Evolutionary conservation across 2,797 vertebrate species (phyloP).

Genomic region (Novumbra hubbsi): DNA sequence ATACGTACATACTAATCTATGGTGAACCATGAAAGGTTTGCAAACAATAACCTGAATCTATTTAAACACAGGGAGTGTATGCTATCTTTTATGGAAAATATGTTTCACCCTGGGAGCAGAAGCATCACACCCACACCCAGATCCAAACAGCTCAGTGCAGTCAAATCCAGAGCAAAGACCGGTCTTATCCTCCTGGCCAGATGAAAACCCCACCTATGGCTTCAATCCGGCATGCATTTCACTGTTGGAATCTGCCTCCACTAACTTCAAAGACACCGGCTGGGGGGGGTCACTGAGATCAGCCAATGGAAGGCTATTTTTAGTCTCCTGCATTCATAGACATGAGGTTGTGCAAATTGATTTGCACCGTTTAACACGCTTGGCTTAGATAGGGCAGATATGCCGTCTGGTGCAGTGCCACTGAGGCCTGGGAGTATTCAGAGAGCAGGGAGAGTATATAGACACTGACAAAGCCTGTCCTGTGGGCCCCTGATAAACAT

Average conservation of each 20-base stretch:
- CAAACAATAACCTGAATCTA: neutral
- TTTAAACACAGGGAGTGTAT: neutral
- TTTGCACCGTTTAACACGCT: conserved; percentile 15
- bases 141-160: neutral
- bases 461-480: conserved; percentile 34
- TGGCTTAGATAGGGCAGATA: conserved; percentile 19
- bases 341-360: conserved; percentile 4
- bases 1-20: no score
- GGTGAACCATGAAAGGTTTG: neutral
- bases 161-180: neutral
- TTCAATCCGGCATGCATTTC: conserved; percentile 10
- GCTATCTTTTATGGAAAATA: neutral
- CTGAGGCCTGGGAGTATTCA: conserved; percentile 11
- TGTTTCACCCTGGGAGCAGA: neutral
- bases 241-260: conserved; percentile 4
- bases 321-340: conserved; percentile 9
- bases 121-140: neutral
- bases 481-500: conserved; percentile 54
- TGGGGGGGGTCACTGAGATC: neutral
- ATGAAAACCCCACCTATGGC: neutral
- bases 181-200: neutral
- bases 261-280: conserved; percentile 21
- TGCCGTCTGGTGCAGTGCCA: conserved; percentile 5
- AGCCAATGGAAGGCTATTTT: conserved; percentile 1
- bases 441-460: conserved; percentile 9